Conservation (phyloP, 2,113 vertebrate species). For the Ornithorhynchus anatinus region DNA sequence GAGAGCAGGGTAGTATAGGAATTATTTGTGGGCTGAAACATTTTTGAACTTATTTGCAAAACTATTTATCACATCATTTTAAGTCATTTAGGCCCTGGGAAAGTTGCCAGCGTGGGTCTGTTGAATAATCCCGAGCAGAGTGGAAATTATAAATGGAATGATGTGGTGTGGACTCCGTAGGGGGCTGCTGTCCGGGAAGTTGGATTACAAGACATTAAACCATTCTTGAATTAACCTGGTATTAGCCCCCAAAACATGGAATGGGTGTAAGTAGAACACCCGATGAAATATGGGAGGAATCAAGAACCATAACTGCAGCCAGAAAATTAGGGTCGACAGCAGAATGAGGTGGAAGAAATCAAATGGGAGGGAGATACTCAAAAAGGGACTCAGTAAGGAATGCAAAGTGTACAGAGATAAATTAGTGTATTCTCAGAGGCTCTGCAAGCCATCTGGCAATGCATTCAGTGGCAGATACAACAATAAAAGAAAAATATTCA, state of each 20-base stretch:
- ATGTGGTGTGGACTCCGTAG: not conserved
- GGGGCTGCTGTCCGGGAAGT: not conserved
- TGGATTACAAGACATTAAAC: no score
- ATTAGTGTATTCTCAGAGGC: slow-evolving; percentile 62
- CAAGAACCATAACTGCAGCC: no score
- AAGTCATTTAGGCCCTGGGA: not conserved
- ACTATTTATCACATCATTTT: not conserved
- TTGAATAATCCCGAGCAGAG: not conserved
- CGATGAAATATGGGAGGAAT: no score
- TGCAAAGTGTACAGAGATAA: slow-evolving; percentile 59
- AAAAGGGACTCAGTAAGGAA: slow-evolving; percentile 56
- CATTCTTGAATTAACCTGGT: no score
- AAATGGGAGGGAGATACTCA: slow-evolving; percentile 13
- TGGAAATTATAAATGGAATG: not conserved
- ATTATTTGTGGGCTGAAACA: no score
- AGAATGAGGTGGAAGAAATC: not conserved
- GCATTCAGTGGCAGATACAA: slow-evolving; percentile 19
- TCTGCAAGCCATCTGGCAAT: slow-evolving; percentile 51
- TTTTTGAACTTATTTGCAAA: no score
- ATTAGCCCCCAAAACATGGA: no score
- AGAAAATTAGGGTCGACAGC: not conserved
- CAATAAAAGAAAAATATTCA: slow-evolving; percentile 41
- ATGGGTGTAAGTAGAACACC: no score
- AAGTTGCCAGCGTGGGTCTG: not conserved
- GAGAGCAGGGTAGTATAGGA: no score